A percentile compares a stretch with the other conserved stretches of the same genome.
Evolutionary conservation across 2,888 invertebrate species (phyloP).

Genomic region (Isotomurus palustris): DNA sequence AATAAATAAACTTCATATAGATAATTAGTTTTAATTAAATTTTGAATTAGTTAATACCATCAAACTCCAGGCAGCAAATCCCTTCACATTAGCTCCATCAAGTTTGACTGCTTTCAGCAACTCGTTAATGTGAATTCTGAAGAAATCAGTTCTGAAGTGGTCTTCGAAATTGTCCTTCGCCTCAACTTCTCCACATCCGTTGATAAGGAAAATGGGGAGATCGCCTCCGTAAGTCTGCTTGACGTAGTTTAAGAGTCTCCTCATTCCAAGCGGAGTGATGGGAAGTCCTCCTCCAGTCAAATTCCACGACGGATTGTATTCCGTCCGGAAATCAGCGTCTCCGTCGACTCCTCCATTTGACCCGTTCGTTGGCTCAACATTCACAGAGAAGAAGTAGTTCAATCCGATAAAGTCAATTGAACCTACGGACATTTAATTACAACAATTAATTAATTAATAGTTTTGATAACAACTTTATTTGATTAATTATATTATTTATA

Average conservation of each 20-base stretch:
- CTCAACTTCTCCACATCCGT: slow-evolving; percentile 20
- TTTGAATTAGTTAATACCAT: too few relatives aligned
- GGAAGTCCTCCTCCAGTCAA: slow-evolving; percentile 29
- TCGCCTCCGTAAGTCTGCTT: slow-evolving; percentile 11
- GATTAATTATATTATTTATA: too few relatives aligned
- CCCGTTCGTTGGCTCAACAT: not conserved
- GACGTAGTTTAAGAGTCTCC: slow-evolving; percentile 18
- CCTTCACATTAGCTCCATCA: slow-evolving; percentile 13
- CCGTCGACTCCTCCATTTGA: not conserved
- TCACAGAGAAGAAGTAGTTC: not conserved
- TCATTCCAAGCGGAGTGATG: slow-evolving; percentile 16
- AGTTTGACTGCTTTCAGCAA: slow-evolving; percentile 12
- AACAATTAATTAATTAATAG: too few relatives aligned
- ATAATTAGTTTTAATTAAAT: too few relatives aligned
- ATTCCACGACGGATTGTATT: not conserved
- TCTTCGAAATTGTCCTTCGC: slow-evolving; percentile 25
- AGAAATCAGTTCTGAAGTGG: slow-evolving; percentile 30
- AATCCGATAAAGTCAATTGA: not conserved
- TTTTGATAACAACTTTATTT: too few relatives aligned
- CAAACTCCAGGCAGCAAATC: slow-evolving; percentile 34
- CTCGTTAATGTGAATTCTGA: slow-evolving; percentile 13
- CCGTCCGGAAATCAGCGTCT: not conserved
- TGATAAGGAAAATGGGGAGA: slow-evolving; percentile 21
- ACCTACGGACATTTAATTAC: too few relatives aligned
- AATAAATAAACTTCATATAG: too few relatives aligned